Conservation (phyloP, 2,113 vertebrate genomes). For the Zosterops hypoxanthus region DNA sequence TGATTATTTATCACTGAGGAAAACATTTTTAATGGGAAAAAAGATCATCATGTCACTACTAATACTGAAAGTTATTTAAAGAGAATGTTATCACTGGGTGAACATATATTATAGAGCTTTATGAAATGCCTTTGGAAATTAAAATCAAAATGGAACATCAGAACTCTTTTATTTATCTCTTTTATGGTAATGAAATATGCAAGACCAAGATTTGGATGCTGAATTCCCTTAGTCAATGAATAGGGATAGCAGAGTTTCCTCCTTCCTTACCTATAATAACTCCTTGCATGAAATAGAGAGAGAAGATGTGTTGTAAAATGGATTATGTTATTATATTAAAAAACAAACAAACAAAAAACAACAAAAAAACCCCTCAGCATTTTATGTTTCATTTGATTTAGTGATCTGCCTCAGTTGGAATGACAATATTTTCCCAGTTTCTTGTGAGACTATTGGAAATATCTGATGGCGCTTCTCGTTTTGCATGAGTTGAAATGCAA, state of each 20-base stretch:
- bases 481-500: neutral
- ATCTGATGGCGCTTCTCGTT: neutral
- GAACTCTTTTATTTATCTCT: neutral
- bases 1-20: neutral
- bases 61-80: constrained; percentile 10
- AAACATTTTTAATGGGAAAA: constrained; percentile 5
- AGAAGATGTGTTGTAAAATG: neutral
- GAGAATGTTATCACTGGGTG: neutral
- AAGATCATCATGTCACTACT: neutral
- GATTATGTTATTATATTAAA: neutral
- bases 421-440: neutral
- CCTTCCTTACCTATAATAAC: neutral
- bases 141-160: constrained; percentile 11
- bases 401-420: neutral
- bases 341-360: neutral
- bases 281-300: neutral
- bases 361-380: neutral
- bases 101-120: neutral
- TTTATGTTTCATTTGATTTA: neutral
- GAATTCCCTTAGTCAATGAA: neutral
- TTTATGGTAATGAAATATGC: neutral
- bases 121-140: neutral
- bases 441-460: neutral
- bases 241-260: neutral
- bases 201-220: neutral